Conservation (phyloP, 2,797 vertebrate species). For the Pseudotriccus pelzelni region DNA sequence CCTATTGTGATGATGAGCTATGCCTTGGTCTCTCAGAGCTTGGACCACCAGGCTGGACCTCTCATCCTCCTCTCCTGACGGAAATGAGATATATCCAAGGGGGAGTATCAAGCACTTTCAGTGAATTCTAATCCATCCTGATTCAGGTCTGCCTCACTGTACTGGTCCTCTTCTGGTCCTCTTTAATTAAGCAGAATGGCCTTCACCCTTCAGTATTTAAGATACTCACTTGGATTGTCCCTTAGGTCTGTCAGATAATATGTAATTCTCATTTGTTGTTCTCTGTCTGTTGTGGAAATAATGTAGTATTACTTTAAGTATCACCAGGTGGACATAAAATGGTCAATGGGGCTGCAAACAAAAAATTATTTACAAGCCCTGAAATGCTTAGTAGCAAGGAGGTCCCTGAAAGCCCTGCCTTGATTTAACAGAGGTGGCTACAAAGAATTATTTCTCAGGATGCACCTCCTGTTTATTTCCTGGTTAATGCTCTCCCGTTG, state of each 20-base stretch:
- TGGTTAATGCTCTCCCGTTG: background rate
- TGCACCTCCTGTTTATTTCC: conserved; percentile 18
- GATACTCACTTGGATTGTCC: background rate
- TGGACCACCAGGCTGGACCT: background rate
- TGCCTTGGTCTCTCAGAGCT: background rate
- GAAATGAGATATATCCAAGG: background rate
- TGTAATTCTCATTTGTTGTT: background rate
- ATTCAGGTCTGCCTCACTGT: background rate
- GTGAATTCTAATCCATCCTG: background rate
- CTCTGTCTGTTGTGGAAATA: background rate
- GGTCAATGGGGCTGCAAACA: background rate
- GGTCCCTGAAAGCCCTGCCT: background rate
- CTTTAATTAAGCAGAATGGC: background rate
- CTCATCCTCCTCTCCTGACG: background rate
- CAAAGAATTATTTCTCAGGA: conserved; percentile 25
- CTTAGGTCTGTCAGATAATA: background rate
- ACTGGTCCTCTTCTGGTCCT: background rate
- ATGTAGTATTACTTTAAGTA: background rate
- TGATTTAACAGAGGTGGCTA: conserved; percentile 25
- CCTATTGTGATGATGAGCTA: fast-evolving
- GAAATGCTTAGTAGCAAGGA: background rate
- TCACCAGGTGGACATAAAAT: background rate
- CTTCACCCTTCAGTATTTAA: background rate
- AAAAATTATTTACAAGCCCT: background rate
- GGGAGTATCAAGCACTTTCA: fast-evolving